Evolutionary conservation across 2,113 vertebrate genomes (phyloP).

Genomic region (Clarias gariepinus): DNA sequence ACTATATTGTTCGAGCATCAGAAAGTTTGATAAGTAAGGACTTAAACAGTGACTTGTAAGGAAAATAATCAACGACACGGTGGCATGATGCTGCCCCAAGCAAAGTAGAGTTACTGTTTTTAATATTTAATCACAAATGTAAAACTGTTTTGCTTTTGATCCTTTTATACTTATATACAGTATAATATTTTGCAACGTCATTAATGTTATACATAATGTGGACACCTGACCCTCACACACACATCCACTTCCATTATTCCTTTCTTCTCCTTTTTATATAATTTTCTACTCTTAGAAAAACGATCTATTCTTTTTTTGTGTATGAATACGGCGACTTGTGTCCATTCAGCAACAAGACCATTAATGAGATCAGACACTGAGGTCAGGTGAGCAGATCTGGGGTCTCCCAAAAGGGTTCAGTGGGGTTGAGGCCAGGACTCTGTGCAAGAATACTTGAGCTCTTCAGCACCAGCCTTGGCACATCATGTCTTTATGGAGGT

Average conservation of each 20-base stretch:
- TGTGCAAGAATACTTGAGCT: neutral
- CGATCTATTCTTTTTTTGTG: too few relatives aligned
- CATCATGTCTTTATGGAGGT: neutral
- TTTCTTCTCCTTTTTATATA: neutral
- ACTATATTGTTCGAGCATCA: neutral
- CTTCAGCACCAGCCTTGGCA: neutral
- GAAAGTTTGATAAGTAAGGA: neutral
- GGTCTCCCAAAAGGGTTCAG: neutral
- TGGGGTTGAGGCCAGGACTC: neutral
- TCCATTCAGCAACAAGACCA: neutral
- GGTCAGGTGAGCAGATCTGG: neutral
- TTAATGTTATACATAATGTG: neutral
- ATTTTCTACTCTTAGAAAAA: neutral
- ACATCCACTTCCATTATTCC: neutral
- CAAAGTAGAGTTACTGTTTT: neutral
- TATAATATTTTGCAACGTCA: neutral
- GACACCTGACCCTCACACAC: neutral
- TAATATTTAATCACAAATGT: too few relatives aligned
- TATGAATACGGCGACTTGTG: neutral
- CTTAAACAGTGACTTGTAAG: neutral
- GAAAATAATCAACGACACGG: neutral
- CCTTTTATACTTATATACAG: neutral
- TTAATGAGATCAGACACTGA: too few relatives aligned
- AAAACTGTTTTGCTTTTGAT: neutral
- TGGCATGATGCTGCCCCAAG: neutral